These are phyloP conservation scores for Eurystomus gularis DNA, from an alignment of 2,113 vertebrate species.

Conservation along the genomic window DNA sequence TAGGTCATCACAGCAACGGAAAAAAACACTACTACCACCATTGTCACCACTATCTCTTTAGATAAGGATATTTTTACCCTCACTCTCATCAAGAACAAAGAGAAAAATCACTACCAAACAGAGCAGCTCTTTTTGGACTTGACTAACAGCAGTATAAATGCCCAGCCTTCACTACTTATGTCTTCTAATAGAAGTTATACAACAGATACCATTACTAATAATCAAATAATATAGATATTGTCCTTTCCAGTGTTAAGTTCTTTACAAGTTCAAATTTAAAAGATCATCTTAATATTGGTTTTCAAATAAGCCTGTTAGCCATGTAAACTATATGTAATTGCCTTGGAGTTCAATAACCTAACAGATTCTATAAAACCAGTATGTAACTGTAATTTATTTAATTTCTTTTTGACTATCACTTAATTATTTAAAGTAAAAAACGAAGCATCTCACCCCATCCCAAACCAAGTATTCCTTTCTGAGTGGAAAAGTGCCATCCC, in stretches of 20 bases:
- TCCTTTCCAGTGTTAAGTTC: neutral
- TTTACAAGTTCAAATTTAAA: neutral
- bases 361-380: neutral
- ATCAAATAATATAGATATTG: neutral
- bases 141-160: neutral
- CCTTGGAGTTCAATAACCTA: neutral
- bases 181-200: neutral
- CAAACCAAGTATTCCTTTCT: neutral
- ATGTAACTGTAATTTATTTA: neutral
- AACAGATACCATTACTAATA: neutral
- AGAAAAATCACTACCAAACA: neutral
- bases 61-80: neutral
- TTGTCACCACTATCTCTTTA: neutral
- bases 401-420: neutral
- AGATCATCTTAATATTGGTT: neutral
- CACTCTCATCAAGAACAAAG: neutral
- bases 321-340: neutral
- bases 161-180: neutral
- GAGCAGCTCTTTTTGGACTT: neutral
- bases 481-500: neutral
- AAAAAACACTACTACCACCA: neutral
- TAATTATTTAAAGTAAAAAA: neutral
- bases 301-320: neutral
- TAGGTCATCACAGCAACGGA: neutral
- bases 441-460: neutral